Conservation (phyloP, 2,797 vertebrate genomes). For the Philypnodon macrostomus region DNA sequence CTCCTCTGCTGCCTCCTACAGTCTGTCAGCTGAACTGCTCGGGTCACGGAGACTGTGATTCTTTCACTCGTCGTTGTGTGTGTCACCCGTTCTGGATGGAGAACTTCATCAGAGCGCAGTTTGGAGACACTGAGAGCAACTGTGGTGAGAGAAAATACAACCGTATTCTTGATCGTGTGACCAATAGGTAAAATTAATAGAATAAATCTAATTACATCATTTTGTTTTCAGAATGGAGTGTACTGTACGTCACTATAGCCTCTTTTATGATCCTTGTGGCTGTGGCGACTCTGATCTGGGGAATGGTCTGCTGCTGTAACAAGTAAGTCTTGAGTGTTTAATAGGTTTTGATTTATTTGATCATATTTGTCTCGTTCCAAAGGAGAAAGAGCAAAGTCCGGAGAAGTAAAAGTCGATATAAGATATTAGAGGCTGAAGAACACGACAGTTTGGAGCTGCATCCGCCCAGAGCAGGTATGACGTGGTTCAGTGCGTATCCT, state of each 20-base stretch:
- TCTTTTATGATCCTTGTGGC: constrained; percentile 91
- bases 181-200: too few relatives aligned
- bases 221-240: constrained; percentile 90
- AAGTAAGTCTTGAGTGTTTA: constrained; percentile 74
- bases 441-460: constrained; percentile 91
- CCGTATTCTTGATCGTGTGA: background rate
- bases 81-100: constrained; percentile 99
- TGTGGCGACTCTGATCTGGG: constrained; percentile 86
- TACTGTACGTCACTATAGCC: constrained; percentile 96
- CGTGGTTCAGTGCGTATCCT: too few relatives aligned
- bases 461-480: constrained; percentile 70
- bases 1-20: constrained; percentile 39
- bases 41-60: constrained; percentile 90
- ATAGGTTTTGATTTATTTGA: background rate
- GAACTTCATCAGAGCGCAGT: constrained; percentile 89
- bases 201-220: too few relatives aligned
- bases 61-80: constrained; percentile 90
- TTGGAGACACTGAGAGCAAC: constrained; percentile 92
- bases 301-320: constrained; percentile 90
- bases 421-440: constrained; percentile 91
- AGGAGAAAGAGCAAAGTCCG: constrained; percentile 91
- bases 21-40: constrained; percentile 98
- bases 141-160: constrained; percentile 80
- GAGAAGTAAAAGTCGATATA: constrained; percentile 92
- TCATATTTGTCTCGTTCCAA: background rate